Evolutionary conservation across 2,888 invertebrate species (phyloP), one percentile per base, ranked within the genome.

Genomic region (Therioaphis trifolii): DNA sequence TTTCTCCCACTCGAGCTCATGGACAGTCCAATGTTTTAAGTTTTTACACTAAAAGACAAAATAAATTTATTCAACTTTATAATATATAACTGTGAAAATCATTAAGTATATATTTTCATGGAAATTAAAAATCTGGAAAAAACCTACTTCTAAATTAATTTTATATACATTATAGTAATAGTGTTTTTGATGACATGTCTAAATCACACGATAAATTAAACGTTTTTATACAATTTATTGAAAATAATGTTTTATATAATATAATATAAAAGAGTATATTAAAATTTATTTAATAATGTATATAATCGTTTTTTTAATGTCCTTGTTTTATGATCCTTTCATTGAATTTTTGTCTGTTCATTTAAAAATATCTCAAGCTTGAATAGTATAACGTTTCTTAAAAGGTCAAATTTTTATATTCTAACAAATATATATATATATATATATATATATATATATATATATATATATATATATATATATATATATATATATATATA

Each of bases 341-440:
- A 14, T 76, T 75, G 40, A 35, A 24, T 75, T 40, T 76, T 75
- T n/a, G n/a, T 76, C 61, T 76, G 27, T 43, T 46, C 7, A 27
- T 61, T 61, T 29, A 76, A 76, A 76, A 61, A 46, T 27, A 63
- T 61, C 61, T 76, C 43, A 27, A 76, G 14, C n/a, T 61, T n/a
- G 18, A 43, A 43, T 12, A 40, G 15, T 40, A 27, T 18, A 43
- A 27, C 2, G 11, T 61, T 61, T 12, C 24, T 75, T 27, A 76
- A 75, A 75, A 43, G n/a, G n/a, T 55, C 24, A 21, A n/a, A 14
- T n/a, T 29, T 4, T 61, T 61, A 24, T 14, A 35, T 9, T 15
- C 11, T 46, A 46, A 46, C 12, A 58, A 11, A 35, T 76, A 55
- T 35, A 35, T 75, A n/a, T n/a, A n/a, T n/a, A n/a, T n/a, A n/a